Conservation (phyloP, 2,888 invertebrate genomes). For the Drosophila antonietae region DNA sequence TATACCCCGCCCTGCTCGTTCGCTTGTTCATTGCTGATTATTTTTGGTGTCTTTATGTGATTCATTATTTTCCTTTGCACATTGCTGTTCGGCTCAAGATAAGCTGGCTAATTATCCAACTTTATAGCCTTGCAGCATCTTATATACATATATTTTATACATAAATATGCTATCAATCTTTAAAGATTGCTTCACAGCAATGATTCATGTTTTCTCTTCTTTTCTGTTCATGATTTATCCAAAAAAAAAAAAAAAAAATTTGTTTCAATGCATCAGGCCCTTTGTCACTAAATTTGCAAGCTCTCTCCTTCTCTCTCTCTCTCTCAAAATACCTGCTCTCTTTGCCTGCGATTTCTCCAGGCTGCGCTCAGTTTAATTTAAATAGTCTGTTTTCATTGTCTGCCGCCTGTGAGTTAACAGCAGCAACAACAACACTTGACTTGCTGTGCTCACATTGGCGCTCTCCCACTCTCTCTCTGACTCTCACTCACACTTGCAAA, state of each 20-base stretch:
- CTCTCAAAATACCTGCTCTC: neutral
- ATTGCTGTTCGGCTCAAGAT: slow-evolving; percentile 44
- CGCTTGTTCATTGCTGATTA: slow-evolving; percentile 69
- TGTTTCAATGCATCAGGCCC: slow-evolving; percentile 17
- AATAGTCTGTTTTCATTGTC: slow-evolving; percentile 42
- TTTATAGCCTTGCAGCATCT: slow-evolving; percentile 51
- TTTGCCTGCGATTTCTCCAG: slow-evolving; percentile 43
- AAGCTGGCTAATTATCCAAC: slow-evolving; percentile 41
- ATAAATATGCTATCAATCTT: slow-evolving; percentile 31
- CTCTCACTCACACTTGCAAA: slow-evolving; percentile 17
- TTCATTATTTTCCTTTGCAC: slow-evolving; percentile 61
- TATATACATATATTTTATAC: slow-evolving; percentile 4
- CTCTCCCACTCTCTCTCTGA: neutral
- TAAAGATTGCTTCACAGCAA: neutral
- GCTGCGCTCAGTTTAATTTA: slow-evolving; percentile 60
- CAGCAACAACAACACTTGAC: slow-evolving; percentile 26
- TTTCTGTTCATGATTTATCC: slow-evolving; percentile 25
- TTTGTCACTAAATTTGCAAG: slow-evolving; percentile 7
- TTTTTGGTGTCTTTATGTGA: slow-evolving; percentile 69
- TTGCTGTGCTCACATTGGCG: neutral
- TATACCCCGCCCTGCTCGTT: slow-evolving; percentile 15
- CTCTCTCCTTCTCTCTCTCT: neutral
- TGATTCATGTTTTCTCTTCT: slow-evolving; percentile 42
- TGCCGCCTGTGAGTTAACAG: slow-evolving; percentile 21
- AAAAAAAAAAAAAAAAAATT: slow-evolving; percentile 11